phyloP scores from a whole-genome alignment of 2,888 invertebrate species.

The Eristalinus sepulchralis region DNA sequence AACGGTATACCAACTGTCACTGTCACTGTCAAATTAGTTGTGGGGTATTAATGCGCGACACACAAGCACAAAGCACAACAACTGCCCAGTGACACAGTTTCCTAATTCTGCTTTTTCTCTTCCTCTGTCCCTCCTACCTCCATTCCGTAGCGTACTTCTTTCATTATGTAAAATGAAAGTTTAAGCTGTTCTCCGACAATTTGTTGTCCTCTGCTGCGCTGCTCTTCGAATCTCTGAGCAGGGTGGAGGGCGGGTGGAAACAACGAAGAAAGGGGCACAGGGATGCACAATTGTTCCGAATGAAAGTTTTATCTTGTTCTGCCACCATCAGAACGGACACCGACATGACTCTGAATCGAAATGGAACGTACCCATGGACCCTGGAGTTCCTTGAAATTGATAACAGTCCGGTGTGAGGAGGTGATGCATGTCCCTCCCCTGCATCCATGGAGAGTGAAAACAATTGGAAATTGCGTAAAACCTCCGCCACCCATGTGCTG shows the following conservation, averaged over 20 bases:
- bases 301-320: slow-evolving; percentile 51
- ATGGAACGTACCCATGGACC: background rate
- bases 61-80: background rate
- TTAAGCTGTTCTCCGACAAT: slow-evolving; percentile 23
- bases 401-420: slow-evolving; percentile 45
- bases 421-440: background rate
- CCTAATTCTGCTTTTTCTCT: slow-evolving; percentile 47
- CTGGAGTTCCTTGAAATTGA: slow-evolving; percentile 35
- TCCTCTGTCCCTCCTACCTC: background rate
- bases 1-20: slow-evolving; percentile 30
- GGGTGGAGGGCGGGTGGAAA: background rate
- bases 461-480: slow-evolving; percentile 3
- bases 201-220: slow-evolving; percentile 9
- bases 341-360: no score
- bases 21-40: slow-evolving; percentile 55
- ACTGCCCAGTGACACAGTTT: slow-evolving; percentile 63
- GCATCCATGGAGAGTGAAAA: slow-evolving; percentile 60
- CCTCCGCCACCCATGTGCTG: background rate
- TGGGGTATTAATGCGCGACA: slow-evolving; percentile 20
- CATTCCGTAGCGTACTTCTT: background rate
- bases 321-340: no score
- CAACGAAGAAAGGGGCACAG: background rate
- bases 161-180: slow-evolving; percentile 68
- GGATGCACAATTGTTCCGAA: slow-evolving; percentile 5
- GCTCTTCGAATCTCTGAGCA: slow-evolving; percentile 27